A percentile compares a stretch with the other conserved stretches of the same genome.
Conservation (phyloP, 2,888 invertebrate genomes). For the Rhamphomyia laevipes region DNA sequence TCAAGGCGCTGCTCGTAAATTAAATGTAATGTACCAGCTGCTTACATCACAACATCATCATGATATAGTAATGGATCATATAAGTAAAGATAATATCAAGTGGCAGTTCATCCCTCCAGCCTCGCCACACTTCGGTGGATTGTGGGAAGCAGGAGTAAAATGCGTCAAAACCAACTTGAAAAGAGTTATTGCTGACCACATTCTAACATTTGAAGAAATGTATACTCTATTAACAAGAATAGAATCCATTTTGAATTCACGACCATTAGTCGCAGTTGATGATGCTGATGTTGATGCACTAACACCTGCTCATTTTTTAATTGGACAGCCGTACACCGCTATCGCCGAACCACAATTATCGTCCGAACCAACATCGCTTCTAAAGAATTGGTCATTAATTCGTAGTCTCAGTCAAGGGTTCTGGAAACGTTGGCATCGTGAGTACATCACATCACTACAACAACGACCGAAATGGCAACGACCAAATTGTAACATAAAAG, state of each 20-base stretch:
- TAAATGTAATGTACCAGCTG: not conserved
- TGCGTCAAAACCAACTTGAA: not conserved
- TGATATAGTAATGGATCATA: not conserved
- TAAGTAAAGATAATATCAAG: not conserved
- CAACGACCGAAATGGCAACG: too few species aligned
- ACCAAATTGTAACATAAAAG: too few species aligned
- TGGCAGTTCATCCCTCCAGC: not conserved
- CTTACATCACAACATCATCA: not conserved
- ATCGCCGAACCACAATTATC: not conserved
- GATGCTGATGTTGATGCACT: too few species aligned
- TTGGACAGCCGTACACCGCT: slow-evolving; percentile 6
- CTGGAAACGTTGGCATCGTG: too few species aligned
- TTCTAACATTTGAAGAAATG: not conserved
- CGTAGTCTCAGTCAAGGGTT: too few species aligned
- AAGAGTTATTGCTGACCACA: not conserved
- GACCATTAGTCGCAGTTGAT: not conserved
- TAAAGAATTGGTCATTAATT: too few species aligned
- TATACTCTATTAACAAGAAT: not conserved
- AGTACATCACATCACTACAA: too few species aligned
- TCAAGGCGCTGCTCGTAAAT: not conserved
- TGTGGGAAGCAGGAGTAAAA: not conserved
- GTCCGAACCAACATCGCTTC: too few species aligned
- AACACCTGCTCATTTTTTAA: slow-evolving; percentile 1
- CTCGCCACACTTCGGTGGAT: not conserved
- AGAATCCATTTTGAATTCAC: not conserved